These are phyloP conservation scores for Desmodus rotundus DNA, from an alignment of 2,113 vertebrate species.

Conservation along the genomic window DNA sequence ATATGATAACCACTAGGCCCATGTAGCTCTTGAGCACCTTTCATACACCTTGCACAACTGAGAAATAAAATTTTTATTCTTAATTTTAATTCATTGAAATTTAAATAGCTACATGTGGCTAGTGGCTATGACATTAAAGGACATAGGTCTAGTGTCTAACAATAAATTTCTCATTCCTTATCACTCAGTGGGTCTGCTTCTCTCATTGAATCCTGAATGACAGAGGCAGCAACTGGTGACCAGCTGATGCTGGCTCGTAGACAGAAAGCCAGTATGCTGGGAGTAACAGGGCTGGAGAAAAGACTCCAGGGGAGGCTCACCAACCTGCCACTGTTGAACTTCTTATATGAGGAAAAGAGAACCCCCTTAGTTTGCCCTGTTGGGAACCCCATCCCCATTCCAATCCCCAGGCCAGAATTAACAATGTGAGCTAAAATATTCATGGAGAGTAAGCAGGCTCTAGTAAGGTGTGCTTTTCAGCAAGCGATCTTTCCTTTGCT, in stretches of 20 bases:
- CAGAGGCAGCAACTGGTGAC: background rate
- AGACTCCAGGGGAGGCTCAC: background rate
- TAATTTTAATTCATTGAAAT: background rate
- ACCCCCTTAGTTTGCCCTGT: background rate
- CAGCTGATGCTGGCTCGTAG: background rate
- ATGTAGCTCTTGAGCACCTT: background rate
- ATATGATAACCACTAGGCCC: background rate
- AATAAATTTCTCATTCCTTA: background rate
- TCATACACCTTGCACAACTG: background rate
- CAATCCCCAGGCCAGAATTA: background rate
- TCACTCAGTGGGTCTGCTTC: background rate
- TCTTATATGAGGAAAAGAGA: background rate
- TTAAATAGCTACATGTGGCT: background rate
- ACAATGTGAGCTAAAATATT: background rate
- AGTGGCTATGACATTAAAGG: background rate
- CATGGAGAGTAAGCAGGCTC: background rate
- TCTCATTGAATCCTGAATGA: background rate
- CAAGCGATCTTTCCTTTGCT: background rate
- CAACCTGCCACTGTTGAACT: background rate
- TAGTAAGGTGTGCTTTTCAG: background rate
- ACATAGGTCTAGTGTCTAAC: background rate
- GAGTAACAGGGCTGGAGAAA: background rate
- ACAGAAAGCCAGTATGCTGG: background rate
- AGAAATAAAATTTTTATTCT: background rate
- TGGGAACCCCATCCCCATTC: background rate